Conservation (phyloP, 2,888 invertebrate species). For the Unio pictorum region DNA sequence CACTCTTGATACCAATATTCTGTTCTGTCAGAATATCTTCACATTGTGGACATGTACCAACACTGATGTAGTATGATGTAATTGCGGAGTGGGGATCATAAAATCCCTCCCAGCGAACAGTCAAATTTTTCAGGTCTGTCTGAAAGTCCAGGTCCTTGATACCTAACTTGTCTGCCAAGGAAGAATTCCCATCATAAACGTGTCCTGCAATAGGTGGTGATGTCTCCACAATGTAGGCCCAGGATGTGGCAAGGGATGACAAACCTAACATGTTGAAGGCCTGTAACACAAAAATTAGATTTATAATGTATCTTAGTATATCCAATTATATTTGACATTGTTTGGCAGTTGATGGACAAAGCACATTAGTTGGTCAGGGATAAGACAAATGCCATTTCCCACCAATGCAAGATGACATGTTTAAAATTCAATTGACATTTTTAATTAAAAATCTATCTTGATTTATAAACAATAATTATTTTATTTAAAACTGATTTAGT, state of each 20-base stretch:
- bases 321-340: too few species aligned
- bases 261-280: conserved; percentile 16
- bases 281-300: conserved; percentile 2
- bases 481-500: too few species aligned
- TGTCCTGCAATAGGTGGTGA: conserved; percentile 15
- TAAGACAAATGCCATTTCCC: too few species aligned
- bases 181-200: conserved; percentile 13
- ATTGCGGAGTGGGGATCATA: conserved; percentile 31
- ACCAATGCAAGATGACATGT: too few species aligned
- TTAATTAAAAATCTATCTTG: too few species aligned
- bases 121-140: conserved; percentile 17
- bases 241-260: conserved; percentile 17
- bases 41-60: conserved; percentile 34
- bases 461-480: too few species aligned
- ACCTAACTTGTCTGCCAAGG: too few species aligned
- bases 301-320: too few species aligned
- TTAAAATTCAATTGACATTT: too few species aligned
- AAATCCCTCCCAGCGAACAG: conserved; percentile 37
- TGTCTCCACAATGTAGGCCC: conserved; percentile 15
- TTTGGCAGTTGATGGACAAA: too few species aligned
- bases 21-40: conserved; percentile 21
- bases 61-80: conserved; percentile 29
- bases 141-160: conserved; percentile 28
- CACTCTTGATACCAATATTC: conserved; percentile 6
- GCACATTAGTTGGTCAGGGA: too few species aligned